These are phyloP conservation scores for Chloropsis cyanopogon DNA, from an alignment of 2,113 vertebrate genomes.

Conservation along the genomic window DNA sequence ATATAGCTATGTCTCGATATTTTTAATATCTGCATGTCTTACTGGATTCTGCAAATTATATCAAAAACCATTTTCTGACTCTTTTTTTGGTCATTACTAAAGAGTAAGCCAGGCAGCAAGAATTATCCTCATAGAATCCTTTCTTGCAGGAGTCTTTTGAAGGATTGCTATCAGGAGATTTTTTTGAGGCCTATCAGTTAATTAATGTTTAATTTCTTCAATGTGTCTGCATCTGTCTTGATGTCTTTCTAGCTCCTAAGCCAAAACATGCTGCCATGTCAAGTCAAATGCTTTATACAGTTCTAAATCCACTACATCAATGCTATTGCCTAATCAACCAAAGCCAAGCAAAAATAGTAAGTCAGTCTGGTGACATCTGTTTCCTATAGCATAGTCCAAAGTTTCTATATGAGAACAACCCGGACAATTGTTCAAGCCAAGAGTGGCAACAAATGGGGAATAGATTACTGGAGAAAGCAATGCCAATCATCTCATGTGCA, in stretches of 20 bases:
- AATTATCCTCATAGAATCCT: not conserved
- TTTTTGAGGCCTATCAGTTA: not conserved
- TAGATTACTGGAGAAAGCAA: not conserved
- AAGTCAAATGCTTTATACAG: not conserved
- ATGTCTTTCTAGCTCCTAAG: not conserved
- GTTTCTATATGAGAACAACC: not conserved
- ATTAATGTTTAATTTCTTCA: not conserved
- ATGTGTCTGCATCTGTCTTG: not conserved
- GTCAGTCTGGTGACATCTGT: not conserved
- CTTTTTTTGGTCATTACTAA: not conserved
- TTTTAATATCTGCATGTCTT: not conserved
- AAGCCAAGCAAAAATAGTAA: not conserved
- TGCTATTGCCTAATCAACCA: not conserved
- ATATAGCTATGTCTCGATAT: not conserved
- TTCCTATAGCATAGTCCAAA: not conserved
- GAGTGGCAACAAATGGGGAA: not conserved
- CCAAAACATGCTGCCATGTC: not conserved
- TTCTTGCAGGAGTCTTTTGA: not conserved
- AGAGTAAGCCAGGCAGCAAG: not conserved
- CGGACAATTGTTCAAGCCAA: not conserved
- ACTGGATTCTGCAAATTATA: not conserved
- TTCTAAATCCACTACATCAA: not conserved
- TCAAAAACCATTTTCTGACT: not conserved
- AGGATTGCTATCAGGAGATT: not conserved
- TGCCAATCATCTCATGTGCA: not conserved